Evolutionary conservation across 2,113 vertebrate genomes (phyloP), one percentile per base, ranked within the genome.

Genomic region (Prietella phreatophila): DNA sequence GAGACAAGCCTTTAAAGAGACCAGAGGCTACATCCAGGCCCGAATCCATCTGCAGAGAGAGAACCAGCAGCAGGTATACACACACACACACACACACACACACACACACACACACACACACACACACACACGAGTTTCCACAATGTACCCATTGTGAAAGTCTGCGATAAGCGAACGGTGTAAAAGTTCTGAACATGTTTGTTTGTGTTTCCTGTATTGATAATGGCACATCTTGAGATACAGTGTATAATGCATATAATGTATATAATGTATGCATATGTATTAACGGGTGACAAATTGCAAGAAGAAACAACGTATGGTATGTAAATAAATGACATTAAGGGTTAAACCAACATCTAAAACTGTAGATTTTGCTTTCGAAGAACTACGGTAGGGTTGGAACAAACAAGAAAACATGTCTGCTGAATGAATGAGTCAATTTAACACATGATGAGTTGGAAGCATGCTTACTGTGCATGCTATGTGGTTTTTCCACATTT

Each of bases 1-100:
- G 95, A 96, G 98, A 75, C 98, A 99, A 92, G 98, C 98, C 84
- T 99, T 99, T 94, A 97, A 98, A 92, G 98, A 99, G 95, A 99
- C 98, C 2, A 95, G 97, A 0, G 98, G 97, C 79, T 99, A 98
- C 92, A 99, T 99, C 93, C 97, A 99, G 93, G 97, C 98, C 0
- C 95, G 98, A 60, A 94, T 99, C 91, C 97, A 99, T 93, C 95
- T 99, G 85, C 97, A 99, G 94, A 95, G 96, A 25, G 98, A 99
- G 92, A 99, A 99, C 93, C 96, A 97, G 67, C 98, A 99, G 94
- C 98, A 99, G 97, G 98, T 99, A 80, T 9, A 83, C 61, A 88
- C 86, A 67, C 65, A 78, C 80, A 78, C 25, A 36, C 47, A 58
- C 73, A 55, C 81, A 81, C 73, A 84, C 84, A 87, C 69, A 67